These are phyloP conservation scores for Lacerta agilis DNA, from an alignment of 2,797 vertebrate genomes.

Conservation along the genomic window DNA sequence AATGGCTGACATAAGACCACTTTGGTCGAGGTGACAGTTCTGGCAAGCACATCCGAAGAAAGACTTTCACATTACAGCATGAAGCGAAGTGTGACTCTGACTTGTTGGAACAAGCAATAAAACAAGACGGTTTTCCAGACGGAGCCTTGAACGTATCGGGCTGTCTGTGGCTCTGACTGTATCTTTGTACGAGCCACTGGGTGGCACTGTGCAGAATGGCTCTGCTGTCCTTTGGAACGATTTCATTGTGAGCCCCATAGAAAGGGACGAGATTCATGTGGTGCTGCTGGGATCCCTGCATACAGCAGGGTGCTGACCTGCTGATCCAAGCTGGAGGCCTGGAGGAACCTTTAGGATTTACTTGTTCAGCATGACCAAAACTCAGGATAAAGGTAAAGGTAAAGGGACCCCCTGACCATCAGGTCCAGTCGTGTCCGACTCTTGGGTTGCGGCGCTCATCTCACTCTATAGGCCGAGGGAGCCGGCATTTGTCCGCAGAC, in stretches of 20 bases:
- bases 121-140: not conserved
- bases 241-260: not conserved
- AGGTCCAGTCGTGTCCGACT: no score
- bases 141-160: not conserved
- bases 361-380: no score
- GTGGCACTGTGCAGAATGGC: not conserved
- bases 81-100: not conserved
- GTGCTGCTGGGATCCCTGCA: not conserved
- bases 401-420: no score
- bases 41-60: not conserved
- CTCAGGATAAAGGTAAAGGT: not conserved
- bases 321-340: not conserved
- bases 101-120: not conserved
- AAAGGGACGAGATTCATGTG: not conserved
- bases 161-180: not conserved
- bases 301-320: not conserved
- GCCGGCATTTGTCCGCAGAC: no score
- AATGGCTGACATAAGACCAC: not conserved
- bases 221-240: not conserved
- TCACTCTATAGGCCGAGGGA: no score
- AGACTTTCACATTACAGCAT: not conserved
- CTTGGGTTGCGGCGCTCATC: no score
- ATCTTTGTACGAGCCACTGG: slow-evolving; percentile 1
- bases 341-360: not conserved
- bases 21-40: not conserved